Evolutionary conservation across 1,140 invertebrate species (phyloP).

Genomic region (Drosophila ogumai): DNA sequence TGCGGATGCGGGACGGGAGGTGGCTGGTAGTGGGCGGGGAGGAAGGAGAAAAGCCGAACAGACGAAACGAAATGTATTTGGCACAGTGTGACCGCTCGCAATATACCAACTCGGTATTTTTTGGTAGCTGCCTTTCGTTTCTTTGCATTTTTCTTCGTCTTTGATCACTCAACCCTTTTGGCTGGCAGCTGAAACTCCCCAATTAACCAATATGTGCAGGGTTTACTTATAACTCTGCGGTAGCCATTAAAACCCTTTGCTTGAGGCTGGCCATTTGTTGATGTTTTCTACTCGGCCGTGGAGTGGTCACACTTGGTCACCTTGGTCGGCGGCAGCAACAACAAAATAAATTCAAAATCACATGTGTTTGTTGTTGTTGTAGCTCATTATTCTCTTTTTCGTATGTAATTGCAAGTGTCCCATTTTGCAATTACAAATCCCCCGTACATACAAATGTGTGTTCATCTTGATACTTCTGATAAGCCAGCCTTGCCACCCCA

Average conservation of each 20-base stretch:
- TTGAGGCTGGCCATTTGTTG: neutral
- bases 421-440: slow-evolving; percentile 20
- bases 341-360: slow-evolving; percentile 49
- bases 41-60: slow-evolving; percentile 37
- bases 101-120: slow-evolving; percentile 56
- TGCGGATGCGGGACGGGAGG: slow-evolving; percentile 30
- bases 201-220: neutral
- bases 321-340: slow-evolving; percentile 18
- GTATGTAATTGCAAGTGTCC: slow-evolving; percentile 48
- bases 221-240: neutral
- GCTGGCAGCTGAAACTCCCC: neutral
- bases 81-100: slow-evolving; percentile 68
- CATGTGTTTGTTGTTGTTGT: slow-evolving; percentile 68
- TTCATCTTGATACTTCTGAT: slow-evolving; percentile 19
- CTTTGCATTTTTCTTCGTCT: neutral
- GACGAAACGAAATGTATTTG: slow-evolving; percentile 77
- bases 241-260: neutral
- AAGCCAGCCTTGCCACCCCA: slow-evolving; percentile 19
- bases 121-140: slow-evolving; percentile 4
- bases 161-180: slow-evolving; percentile 1
- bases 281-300: slow-evolving; percentile 5
- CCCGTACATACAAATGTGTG: neutral
- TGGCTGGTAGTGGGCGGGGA: slow-evolving; percentile 5
- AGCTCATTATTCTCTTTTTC: slow-evolving; percentile 20
- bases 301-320: slow-evolving; percentile 57